Evolutionary conservation across 2,888 invertebrate genomes (phyloP).

Genomic region (Scelioninae gen. 2): DNA sequence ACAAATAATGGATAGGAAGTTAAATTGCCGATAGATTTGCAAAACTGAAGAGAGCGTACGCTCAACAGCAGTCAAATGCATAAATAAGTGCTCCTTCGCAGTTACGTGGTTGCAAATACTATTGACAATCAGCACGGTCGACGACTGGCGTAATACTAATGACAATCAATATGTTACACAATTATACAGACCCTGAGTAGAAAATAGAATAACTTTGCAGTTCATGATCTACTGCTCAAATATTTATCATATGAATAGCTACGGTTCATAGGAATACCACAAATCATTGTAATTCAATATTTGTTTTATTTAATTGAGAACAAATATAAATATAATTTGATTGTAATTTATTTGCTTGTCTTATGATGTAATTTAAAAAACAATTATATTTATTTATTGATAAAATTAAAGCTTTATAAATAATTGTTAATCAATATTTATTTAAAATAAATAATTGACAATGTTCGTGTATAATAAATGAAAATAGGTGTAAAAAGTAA

Average conservation of each 20-base stretch:
- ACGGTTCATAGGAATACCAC: no score
- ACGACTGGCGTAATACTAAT: constrained; percentile 53
- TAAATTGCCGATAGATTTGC: constrained; percentile 13
- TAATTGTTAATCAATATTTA: no score
- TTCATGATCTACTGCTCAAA: not conserved
- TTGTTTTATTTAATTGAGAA: no score
- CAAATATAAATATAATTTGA: not conserved
- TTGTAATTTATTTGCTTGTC: no score
- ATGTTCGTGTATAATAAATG: no score
- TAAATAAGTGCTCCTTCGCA: constrained; percentile 15
- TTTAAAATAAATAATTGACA: no score
- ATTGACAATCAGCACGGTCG: constrained; percentile 41
- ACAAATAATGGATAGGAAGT: constrained; percentile 52
- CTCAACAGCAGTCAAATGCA: constrained; percentile 16
- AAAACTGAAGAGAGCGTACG: constrained; percentile 8
- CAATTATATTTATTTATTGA: no score
- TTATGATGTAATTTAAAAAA: no score
- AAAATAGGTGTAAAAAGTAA: no score
- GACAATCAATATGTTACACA: constrained; percentile 54
- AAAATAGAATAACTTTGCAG: not conserved
- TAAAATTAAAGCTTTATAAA: no score
- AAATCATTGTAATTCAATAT: no score
- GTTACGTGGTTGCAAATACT: constrained; percentile 24
- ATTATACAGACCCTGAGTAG: constrained; percentile 36
- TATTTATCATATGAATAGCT: not conserved